Evolutionary conservation across 2,797 vertebrate species (phyloP), one percentile per base, ranked within the genome.

Genomic region (Karalla daura): DNA sequence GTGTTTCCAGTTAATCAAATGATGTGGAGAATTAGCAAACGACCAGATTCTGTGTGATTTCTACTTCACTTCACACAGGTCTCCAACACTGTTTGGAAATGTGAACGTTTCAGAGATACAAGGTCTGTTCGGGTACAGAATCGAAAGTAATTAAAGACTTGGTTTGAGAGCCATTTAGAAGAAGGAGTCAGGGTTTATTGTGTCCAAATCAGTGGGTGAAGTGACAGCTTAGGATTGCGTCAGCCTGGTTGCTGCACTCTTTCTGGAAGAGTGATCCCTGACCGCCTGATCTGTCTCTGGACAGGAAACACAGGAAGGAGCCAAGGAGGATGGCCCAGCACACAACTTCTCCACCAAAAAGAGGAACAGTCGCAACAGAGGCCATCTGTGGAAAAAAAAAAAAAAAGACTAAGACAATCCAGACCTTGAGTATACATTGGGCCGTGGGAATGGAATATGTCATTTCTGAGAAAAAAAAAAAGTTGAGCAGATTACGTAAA

Each of bases 251-350:
- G 75, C 45, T 82, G 83, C 70, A 69, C 55, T 76, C 72, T 77
- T 62, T 75, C 79, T n/a, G 84, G 78, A 81, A 54, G 69, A 82
- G 43, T 82, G 81, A 91, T 93, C 88, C 86, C 68, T 89, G 83
- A 88, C 85, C 77, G 83, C 86, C 86, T 92, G 88, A 90, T 88
- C 74, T 80, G 84, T 86, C 81, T 86, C 83, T 84, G 93, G 94
- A 95, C 94, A 95, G 95, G 93, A 96, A 96, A 91, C 94, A 94
- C 91, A 95, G 94, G 94, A 96, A 95, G 94, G 93, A 95, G 91
- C 93, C 89, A 72, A 90, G 92, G 91, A 94, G 84, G 94, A 95
- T 92, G 94, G 86, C 88, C 89, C 80, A 78, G 86, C 89, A 74
- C 81, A 82, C 88, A 94, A 95, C 95, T 96, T 96, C 95, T 94